Evolutionary conservation across 2,888 invertebrate genomes (phyloP).

Genomic region (Callyntrura guangdongensis): DNA sequence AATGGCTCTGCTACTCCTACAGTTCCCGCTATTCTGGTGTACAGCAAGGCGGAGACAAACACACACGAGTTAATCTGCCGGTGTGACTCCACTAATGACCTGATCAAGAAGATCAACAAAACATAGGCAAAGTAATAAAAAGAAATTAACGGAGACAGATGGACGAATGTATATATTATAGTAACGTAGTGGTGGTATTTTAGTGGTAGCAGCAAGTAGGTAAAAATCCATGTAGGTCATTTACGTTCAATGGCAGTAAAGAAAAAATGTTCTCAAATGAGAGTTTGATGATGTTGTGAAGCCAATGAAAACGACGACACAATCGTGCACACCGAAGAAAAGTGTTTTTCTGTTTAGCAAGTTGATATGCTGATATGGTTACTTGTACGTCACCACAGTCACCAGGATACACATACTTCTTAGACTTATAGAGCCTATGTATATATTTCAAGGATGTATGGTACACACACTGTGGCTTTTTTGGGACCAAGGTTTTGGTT

Average conservation of each 20-base stretch:
- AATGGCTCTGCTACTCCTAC: constrained; percentile 5
- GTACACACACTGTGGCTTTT: too few species aligned
- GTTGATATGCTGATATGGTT: neutral
- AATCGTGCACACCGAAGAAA: too few species aligned
- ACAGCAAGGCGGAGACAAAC: neutral
- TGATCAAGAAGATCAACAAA: constrained; percentile 37
- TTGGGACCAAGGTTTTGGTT: neutral
- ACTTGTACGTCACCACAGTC: neutral
- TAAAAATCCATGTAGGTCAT: constrained; percentile 46
- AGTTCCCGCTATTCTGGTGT: neutral
- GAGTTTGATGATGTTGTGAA: constrained; percentile 32
- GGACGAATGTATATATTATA: neutral
- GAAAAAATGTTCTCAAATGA: neutral
- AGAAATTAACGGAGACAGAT: constrained; percentile 53
- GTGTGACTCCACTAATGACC: constrained; percentile 50
- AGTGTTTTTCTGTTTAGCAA: neutral
- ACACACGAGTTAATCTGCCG: constrained; percentile 14
- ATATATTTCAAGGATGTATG: too few species aligned
- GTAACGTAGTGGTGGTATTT: too few species aligned
- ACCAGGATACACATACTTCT: neutral
- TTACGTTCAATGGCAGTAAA: constrained; percentile 25
- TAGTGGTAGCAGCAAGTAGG: constrained; percentile 3
- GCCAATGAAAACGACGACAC: neutral
- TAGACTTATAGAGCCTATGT: neutral
- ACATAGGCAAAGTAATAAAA: neutral